Evolutionary conservation across 1,140 invertebrate species (phyloP).

Genomic region (Littorina saxatilis): DNA sequence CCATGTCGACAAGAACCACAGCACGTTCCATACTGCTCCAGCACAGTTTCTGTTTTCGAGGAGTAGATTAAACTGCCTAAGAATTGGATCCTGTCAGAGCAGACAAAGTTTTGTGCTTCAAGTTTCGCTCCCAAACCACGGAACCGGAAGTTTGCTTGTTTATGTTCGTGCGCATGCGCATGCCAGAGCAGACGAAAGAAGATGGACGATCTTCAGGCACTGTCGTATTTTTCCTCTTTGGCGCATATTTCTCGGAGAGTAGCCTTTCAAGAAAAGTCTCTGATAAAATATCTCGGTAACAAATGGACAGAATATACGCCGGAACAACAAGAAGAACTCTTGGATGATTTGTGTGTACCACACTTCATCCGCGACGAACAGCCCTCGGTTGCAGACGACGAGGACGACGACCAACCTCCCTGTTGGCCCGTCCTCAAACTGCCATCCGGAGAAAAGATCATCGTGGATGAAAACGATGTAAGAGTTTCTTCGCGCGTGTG

Average conservation of each 20-base stretch:
- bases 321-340: conserved; percentile 39
- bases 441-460: conserved; percentile 78
- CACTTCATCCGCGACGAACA: conserved; percentile 22
- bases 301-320: conserved; percentile 24
- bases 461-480: conserved; percentile 76
- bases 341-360: conserved; percentile 38
- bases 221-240: conserved; percentile 31
- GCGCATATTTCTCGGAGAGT: conserved; percentile 22
- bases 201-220: conserved; percentile 19
- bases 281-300: conserved; percentile 35
- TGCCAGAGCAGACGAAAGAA: neutral
- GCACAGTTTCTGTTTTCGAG: too few species aligned
- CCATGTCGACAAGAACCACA: conserved; percentile 96
- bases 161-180: conserved; percentile 11
- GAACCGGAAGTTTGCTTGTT: neutral
- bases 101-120: too few species aligned
- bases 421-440: conserved; percentile 76
- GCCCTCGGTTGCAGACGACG: conserved; percentile 51
- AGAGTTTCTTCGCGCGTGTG: conserved; percentile 25
- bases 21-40: conserved; percentile 78
- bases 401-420: neutral
- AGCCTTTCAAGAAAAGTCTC: conserved; percentile 20
- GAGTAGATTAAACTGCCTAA: too few species aligned
- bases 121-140: conserved; percentile 1
- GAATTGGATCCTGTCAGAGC: too few species aligned